phyloP scores from a whole-genome alignment of 1,140 invertebrate genomes.

The Drosophila jambulina region DNA sequence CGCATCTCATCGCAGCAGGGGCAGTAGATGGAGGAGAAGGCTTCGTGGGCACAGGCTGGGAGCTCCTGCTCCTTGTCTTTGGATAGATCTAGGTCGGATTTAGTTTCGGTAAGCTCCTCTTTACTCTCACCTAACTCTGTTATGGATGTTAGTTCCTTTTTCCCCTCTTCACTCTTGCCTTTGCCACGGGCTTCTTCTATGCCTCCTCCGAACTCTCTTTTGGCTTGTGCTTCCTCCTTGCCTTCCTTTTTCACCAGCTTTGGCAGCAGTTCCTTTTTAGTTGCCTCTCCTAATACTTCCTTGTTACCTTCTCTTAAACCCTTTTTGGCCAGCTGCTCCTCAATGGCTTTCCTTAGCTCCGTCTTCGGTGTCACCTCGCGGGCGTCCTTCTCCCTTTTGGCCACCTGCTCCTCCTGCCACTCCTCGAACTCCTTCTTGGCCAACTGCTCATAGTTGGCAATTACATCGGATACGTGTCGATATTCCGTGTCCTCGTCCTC shows the following conservation, averaged over 20 bases:
- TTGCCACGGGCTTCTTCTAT: neutral
- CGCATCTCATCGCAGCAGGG: slow-evolving; percentile 63
- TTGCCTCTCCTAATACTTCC: neutral
- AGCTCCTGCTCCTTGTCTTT: neutral
- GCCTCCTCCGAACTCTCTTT: neutral
- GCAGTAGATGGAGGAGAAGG: slow-evolving; percentile 43
- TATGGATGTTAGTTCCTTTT: neutral
- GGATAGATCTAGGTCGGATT: neutral
- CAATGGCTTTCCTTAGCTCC: slow-evolving; percentile 21
- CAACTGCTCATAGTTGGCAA: slow-evolving; percentile 79
- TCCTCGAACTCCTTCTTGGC: slow-evolving; percentile 41
- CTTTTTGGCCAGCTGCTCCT: slow-evolving; percentile 20
- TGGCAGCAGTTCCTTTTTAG: neutral
- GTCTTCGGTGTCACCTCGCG: slow-evolving; percentile 12
- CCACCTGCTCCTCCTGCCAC: slow-evolving; percentile 48
- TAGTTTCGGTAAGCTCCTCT: neutral
- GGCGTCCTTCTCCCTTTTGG: slow-evolving; percentile 7
- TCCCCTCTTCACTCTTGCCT: too few species aligned
- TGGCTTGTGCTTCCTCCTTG: too few species aligned
- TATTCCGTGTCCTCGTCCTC: slow-evolving; percentile 51
- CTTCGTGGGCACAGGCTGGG: slow-evolving; percentile 17
- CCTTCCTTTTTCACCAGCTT: neutral
- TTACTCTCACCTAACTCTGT: neutral
- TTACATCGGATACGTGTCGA: slow-evolving; percentile 73
- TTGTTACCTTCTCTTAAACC: neutral